Conservation (phyloP, 2,797 vertebrate species). For the Moxostoma hubbsi region DNA sequence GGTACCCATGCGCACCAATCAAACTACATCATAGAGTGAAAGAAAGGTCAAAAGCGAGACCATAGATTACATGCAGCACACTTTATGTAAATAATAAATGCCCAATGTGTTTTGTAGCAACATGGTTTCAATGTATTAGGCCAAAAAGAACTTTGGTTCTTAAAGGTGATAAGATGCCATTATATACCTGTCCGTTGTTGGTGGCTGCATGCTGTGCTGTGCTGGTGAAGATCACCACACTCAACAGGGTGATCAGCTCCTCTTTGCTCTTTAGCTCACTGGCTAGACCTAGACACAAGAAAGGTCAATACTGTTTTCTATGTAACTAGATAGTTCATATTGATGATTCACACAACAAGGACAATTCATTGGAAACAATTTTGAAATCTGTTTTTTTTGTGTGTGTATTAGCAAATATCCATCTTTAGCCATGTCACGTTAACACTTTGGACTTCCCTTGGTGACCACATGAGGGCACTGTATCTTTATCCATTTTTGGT, state of each 20-base stretch:
- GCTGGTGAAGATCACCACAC: conserved; percentile 72
- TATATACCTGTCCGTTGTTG: conserved; percentile 80
- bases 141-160: too few species aligned
- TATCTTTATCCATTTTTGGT: not conserved
- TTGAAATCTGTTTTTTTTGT: too few species aligned
- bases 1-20: conserved; percentile 86
- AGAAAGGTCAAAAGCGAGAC: not conserved
- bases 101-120: too few species aligned
- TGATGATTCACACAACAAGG: too few species aligned
- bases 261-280: conserved; percentile 66
- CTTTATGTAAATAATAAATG: too few species aligned
- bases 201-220: conserved; percentile 78
- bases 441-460: not conserved
- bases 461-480: conserved; percentile 18
- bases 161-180: too few species aligned
- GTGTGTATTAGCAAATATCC: too few species aligned
- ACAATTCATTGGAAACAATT: too few species aligned
- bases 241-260: conserved; percentile 72
- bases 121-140: too few species aligned
- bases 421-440: not conserved
- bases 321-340: too few species aligned
- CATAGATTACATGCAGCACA: not conserved
- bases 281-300: conserved; percentile 65
- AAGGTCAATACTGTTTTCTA: not conserved
- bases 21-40: conserved; percentile 69